Percentiles rank a stretch among this genome's conserved stretches.
phyloP scores from a whole-genome alignment of 2,797 vertebrate genomes.

The Gobio occitaniae region DNA sequence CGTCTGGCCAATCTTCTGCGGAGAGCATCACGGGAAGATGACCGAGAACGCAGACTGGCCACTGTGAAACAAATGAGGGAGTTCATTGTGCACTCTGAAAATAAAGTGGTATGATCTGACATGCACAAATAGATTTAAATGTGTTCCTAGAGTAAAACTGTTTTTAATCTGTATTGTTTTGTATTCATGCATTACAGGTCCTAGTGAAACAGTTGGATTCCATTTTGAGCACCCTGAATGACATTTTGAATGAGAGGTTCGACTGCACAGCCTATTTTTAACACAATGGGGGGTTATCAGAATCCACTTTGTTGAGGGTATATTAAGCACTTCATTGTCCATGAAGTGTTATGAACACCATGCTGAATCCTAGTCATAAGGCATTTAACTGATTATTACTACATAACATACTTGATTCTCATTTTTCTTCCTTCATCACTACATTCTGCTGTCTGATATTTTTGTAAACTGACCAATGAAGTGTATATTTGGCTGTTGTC shows the following conservation, averaged over 20 bases:
- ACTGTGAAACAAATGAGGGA: slow-evolving; percentile 98
- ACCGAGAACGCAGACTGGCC: slow-evolving; percentile 96
- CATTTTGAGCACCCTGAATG: slow-evolving; percentile 94
- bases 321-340: slow-evolving; percentile 28
- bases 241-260: slow-evolving; percentile 98
- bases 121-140: background rate
- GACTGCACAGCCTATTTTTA: slow-evolving; percentile 45
- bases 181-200: slow-evolving; percentile 76
- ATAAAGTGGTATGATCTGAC: slow-evolving; percentile 89
- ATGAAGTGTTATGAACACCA: background rate
- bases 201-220: slow-evolving; percentile 98
- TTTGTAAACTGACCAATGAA: background rate
- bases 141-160: background rate
- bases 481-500: background rate
- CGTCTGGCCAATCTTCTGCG: slow-evolving; percentile 99
- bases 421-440: background rate
- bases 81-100: slow-evolving; percentile 97
- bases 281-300: background rate
- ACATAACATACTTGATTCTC: background rate
- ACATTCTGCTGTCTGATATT: background rate
- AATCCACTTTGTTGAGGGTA: background rate
- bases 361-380: background rate
- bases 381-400: background rate
- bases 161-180: slow-evolving; percentile 17
- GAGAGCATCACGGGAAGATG: slow-evolving; percentile 97